Conservation (phyloP, 2,888 invertebrate genomes). For the Calameuta idolon region DNA sequence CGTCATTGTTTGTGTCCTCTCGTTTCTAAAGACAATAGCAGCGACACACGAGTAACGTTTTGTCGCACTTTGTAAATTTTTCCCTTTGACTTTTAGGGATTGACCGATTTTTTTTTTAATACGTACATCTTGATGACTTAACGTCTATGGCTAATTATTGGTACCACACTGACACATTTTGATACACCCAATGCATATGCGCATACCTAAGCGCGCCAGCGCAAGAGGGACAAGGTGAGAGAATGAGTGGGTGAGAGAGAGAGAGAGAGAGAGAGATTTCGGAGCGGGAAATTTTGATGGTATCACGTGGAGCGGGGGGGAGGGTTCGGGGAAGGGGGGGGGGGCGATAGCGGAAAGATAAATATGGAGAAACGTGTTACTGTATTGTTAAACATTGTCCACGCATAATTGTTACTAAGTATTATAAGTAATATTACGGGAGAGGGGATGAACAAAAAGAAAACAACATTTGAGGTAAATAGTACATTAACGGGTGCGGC, state of each 20-base stretch:
- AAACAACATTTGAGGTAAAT: conserved; percentile 1
- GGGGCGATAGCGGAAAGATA: conserved; percentile 18
- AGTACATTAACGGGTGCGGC: background rate
- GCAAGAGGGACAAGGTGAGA: background rate
- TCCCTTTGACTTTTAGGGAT: background rate
- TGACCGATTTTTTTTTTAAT: background rate
- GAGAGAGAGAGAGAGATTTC: background rate
- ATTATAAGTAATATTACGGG: conserved; percentile 19
- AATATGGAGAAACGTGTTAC: conserved; percentile 28
- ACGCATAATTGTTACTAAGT: conserved; percentile 53
- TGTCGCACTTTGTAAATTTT: background rate
- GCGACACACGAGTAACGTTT: too few relatives aligned
- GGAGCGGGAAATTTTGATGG: conserved; percentile 3
- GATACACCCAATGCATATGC: background rate
- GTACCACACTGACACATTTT: background rate
- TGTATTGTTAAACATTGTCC: conserved; percentile 56
- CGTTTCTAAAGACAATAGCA: background rate
- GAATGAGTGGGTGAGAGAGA: background rate
- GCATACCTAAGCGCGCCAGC: background rate
- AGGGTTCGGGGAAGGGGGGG: conserved; percentile 12
- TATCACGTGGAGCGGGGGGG: background rate
- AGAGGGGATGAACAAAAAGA: conserved; percentile 10
- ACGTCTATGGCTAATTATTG: background rate
- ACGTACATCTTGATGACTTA: background rate
- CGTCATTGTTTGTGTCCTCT: background rate